Conservation (phyloP, 2,888 invertebrate genomes). For the Pogonocherus hispidulus region DNA sequence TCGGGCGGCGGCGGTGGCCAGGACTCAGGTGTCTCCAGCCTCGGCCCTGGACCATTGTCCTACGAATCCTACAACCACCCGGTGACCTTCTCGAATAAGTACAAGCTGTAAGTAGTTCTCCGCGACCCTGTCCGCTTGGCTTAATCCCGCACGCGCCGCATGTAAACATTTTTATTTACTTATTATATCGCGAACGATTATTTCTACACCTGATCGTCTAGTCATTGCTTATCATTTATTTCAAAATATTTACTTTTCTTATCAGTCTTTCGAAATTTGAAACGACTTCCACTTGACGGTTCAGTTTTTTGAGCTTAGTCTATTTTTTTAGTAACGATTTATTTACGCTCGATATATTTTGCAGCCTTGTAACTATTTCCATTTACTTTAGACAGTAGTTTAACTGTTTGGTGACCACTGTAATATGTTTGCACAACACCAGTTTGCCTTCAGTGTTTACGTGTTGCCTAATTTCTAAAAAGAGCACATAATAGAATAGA, state of each 20-base stretch:
- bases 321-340: constrained; percentile 43
- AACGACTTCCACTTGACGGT: constrained; percentile 29
- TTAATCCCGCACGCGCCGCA: constrained; percentile 54
- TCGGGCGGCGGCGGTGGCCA: constrained; percentile 70
- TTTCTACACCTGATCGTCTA: constrained; percentile 37
- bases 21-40: constrained; percentile 61
- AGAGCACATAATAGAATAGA: constrained; percentile 50
- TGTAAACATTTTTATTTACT: constrained; percentile 57
- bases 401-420: constrained; percentile 51
- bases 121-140: constrained; percentile 48
- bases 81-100: constrained; percentile 67
- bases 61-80: constrained; percentile 67
- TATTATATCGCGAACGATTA: constrained; percentile 36
- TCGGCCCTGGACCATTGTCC: constrained; percentile 61
- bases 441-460: constrained; percentile 57
- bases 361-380: constrained; percentile 50
- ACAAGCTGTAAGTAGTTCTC: constrained; percentile 67
- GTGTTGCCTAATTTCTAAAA: constrained; percentile 57
- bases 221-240: constrained; percentile 30
- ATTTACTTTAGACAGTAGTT: constrained; percentile 41
- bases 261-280: constrained; percentile 27
- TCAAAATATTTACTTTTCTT: constrained; percentile 40
- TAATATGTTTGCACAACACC: constrained; percentile 52
- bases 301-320: constrained; percentile 34
- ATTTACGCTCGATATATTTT: constrained; percentile 47